A percentile compares a stretch with the other conserved stretches of the same genome.
Conservation (phyloP, 2,113 vertebrate genomes). For the Triplophysa rosa region DNA sequence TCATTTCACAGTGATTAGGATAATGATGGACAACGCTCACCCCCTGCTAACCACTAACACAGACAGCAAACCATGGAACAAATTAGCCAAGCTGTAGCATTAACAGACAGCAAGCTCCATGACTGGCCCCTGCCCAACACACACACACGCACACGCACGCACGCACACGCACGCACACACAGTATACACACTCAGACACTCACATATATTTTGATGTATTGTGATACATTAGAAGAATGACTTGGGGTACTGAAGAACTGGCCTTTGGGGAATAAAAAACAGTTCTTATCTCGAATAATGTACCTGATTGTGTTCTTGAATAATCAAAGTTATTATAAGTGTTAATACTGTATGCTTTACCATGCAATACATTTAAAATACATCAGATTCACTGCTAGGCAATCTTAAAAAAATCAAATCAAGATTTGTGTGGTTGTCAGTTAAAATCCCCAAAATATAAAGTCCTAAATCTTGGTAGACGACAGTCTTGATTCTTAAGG, state of each 20-base stretch:
- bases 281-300: too few relatives aligned
- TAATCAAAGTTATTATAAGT: too few relatives aligned
- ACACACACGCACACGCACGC: not conserved
- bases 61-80: conserved; percentile 53
- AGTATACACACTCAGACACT: too few relatives aligned
- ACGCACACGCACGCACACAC: too few relatives aligned
- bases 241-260: too few relatives aligned
- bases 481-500: not conserved
- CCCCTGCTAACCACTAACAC: conserved; percentile 46
- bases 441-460: not conserved
- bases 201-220: too few relatives aligned
- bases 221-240: too few relatives aligned
- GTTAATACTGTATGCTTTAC: too few relatives aligned
- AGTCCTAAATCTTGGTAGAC: not conserved
- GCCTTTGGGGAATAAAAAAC: too few relatives aligned
- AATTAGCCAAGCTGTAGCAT: conserved; percentile 56
- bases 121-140: conserved; percentile 2
- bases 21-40: conserved; percentile 58
- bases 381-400: too few relatives aligned
- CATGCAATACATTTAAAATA: too few relatives aligned
- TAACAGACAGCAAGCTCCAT: conserved; percentile 41
- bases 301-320: too few relatives aligned
- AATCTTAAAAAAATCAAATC: not conserved
- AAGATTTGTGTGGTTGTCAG: not conserved
- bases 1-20: conserved; percentile 66